phyloP scores from a whole-genome alignment of 2,113 vertebrate species.

The Pandion haliaetus region DNA sequence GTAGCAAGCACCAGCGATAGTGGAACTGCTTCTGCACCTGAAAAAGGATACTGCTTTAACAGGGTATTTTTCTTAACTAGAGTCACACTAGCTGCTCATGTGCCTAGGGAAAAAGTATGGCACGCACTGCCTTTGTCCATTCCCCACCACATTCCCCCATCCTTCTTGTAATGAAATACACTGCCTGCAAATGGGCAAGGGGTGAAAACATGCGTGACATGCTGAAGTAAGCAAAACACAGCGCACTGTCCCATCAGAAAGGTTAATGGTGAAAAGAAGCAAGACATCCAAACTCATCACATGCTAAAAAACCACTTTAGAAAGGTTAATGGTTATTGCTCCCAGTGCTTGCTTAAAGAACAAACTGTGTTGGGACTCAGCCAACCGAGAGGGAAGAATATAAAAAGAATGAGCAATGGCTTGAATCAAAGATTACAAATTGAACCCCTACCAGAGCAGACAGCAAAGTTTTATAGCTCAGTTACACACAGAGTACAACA shows the following conservation, averaged over 20 bases:
- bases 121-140: neutral
- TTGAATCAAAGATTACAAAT: conserved; percentile 14
- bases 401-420: conserved; percentile 14
- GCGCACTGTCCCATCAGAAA: neutral
- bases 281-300: conserved; percentile 30
- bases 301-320: conserved; percentile 47
- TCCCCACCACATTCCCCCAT: neutral
- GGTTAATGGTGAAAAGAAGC: conserved; percentile 48
- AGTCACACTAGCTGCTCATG: neutral
- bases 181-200: neutral
- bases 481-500: neutral
- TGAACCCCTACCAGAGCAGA: neutral
- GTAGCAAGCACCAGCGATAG: neutral
- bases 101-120: neutral
- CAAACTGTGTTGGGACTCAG: neutral
- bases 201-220: neutral
- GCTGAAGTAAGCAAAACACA: conserved; percentile 53
- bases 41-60: neutral
- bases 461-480: conserved; percentile 10
- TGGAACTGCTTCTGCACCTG: neutral
- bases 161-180: conserved; percentile 3
- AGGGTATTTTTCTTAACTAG: neutral
- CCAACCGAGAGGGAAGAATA: neutral
- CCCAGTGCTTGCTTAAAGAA: conserved; percentile 25
- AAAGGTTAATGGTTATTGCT: conserved; percentile 61